Conservation (phyloP, 2,888 invertebrate species). For the Oeneis ivallda region DNA sequence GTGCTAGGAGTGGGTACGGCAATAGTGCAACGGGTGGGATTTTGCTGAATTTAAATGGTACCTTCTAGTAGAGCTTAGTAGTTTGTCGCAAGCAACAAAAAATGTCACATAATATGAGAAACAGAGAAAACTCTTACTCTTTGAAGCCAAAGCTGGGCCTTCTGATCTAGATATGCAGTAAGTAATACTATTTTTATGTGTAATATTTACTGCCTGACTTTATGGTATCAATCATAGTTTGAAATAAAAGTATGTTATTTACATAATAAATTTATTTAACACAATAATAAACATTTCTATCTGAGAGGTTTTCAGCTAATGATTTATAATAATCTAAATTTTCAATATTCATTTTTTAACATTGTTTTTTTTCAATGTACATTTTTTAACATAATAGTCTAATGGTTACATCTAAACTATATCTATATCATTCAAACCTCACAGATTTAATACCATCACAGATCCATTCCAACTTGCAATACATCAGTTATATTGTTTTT, state of each 20-base stretch:
- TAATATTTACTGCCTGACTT: too few relatives aligned
- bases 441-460: constrained; percentile 56
- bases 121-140: too few relatives aligned
- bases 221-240: not conserved
- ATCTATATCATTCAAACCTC: constrained; percentile 20
- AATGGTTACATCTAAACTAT: constrained; percentile 16
- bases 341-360: constrained; percentile 2
- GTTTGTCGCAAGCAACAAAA: too few relatives aligned
- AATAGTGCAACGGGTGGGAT: too few relatives aligned
- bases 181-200: too few relatives aligned
- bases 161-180: too few relatives aligned
- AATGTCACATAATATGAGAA: too few relatives aligned
- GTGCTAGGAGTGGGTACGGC: too few relatives aligned
- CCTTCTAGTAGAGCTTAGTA: too few relatives aligned
- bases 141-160: too few relatives aligned
- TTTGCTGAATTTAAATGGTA: too few relatives aligned
- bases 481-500: constrained; percentile 37
- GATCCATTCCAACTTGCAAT: constrained; percentile 63
- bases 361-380: too few relatives aligned
- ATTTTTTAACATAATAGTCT: not conserved
- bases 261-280: constrained; percentile 16
- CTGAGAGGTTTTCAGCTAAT: not conserved
- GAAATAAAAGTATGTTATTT: not conserved
- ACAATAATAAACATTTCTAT: constrained; percentile 23
- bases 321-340: not conserved